Percentiles rank a stretch among this genome's conserved stretches.
Conservation (phyloP, 1,140 invertebrate genomes). For the Metaphire vulgaris region DNA sequence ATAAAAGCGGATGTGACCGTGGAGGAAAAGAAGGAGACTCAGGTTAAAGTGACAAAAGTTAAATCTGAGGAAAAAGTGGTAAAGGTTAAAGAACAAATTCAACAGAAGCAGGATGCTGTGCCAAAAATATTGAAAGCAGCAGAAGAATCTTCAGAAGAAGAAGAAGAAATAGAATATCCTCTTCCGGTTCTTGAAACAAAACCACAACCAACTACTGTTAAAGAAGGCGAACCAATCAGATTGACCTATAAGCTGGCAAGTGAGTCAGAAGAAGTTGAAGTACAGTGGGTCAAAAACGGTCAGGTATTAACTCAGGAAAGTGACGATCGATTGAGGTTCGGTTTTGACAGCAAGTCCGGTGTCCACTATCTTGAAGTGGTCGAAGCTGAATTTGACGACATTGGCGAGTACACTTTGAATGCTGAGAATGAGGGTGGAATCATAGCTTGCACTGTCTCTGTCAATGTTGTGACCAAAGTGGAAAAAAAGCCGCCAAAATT, state of each 20-base stretch:
- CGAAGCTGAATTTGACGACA: slow-evolving; percentile 32
- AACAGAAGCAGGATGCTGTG: slow-evolving; percentile 54
- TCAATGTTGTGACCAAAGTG: slow-evolving; percentile 32
- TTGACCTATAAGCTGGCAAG: not conserved
- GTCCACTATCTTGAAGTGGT: slow-evolving; percentile 35
- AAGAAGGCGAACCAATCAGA: slow-evolving; percentile 7
- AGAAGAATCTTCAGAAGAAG: slow-evolving; percentile 41
- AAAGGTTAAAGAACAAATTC: slow-evolving; percentile 1
- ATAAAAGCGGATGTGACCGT: too few species aligned
- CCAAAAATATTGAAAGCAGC: slow-evolving; percentile 63
- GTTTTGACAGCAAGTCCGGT: not conserved
- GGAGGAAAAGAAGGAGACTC: not conserved
- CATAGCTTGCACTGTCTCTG: slow-evolving; percentile 34
- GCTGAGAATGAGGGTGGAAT: slow-evolving; percentile 39
- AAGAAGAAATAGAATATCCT: not conserved
- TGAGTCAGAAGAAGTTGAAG: slow-evolving; percentile 34
- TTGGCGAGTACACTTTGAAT: slow-evolving; percentile 41
- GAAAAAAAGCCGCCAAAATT: not conserved
- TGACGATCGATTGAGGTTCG: slow-evolving; percentile 22
- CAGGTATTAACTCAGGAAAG: slow-evolving; percentile 34
- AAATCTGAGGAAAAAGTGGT: slow-evolving; percentile 4
- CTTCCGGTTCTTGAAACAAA: not conserved
- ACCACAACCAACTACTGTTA: not conserved
- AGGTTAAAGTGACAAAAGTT: not conserved
- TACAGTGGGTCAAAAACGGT: slow-evolving; percentile 49